Base-by-base conservation (phyloP, 1,140 invertebrate genomes). In the Oreohelix idahoensis region DNA sequence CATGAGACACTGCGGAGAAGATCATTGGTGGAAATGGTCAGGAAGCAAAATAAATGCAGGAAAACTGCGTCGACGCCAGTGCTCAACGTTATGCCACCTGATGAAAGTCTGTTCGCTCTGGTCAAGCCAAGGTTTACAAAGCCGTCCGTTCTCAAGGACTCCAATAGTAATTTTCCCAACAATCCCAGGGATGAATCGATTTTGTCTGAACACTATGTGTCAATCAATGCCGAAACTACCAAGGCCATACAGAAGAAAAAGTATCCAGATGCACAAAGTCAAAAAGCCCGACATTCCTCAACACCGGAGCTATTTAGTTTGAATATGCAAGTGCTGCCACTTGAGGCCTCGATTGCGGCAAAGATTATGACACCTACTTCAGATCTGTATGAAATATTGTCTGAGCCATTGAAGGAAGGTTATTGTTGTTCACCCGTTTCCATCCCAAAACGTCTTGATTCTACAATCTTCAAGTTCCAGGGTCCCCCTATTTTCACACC, bases 41-140 rank as follows among this genome's bases (percentile, higher is more conserved):
- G 1, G 20, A 58, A 58, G 26, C 15, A 4, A 58, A 58, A 58
- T 17, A 15, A 58, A 4, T 17, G 26, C 51, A 2, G 23, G 15
- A 58, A 17, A 17, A 58, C 2, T 17, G 51, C 51, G 20, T 58
- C 51, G 15, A 2, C 38, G 11, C 71, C 71, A 42, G 38, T 11
- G n/a, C 35, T 74, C 20, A 17, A 42, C 10, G 10, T 45, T 15
- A 45, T 45, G 1, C 35, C 35, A 17, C 11, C 5, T 42, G 38
- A 45, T n/a, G 38, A 45, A 10, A n/a, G 10, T 23, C 8, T 74
- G 0, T 45, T 74, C 15, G 0, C 11, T 45, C 38, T 74, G 11
- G 71, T 45, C 10, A 74, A 74, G n/a, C 71, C 71, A 35, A 74
- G n/a, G n/a, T 11, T 74, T 42, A 39, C 71, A 45, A 42, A 38